Base-by-base conservation (phyloP, 2,888 invertebrate species). In the Phorcus lineatus region DNA sequence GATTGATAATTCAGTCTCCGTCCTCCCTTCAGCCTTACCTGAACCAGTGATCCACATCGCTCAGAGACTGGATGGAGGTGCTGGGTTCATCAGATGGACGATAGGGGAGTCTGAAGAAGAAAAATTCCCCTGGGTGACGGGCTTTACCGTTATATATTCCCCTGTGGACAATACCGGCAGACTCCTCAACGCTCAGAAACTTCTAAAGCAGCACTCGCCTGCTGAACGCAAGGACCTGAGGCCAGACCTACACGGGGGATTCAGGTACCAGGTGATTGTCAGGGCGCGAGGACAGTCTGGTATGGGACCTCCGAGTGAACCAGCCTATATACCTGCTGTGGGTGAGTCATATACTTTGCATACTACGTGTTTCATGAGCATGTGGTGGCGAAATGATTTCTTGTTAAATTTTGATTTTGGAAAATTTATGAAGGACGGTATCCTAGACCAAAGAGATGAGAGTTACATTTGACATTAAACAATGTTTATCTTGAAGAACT, bases 291-390 rank as follows among this genome's bases (percentile, higher is more conserved):
- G 70, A 2, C 31, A 40, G 11, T 31, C 31, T 0, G 70, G 70
- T 13, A 19, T 19, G 7, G 70, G 70, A 4, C 70, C 70, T 0
- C n/a, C 40, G 9, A 70, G 40, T 70, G 70, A 70, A 19, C 70
- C 70, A n/a, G 70, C 70, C 11, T 70, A 36, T 40, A 70, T 70
- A 6, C 70, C 70, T 19, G 70, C 70, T 40, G 70, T 70, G 19
- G 70, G 70, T 70, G 11, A 17, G 70, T 57, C 4, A 2, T 57
- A 22, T 22, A 24, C 11, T 4, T 19, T n/a, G 13, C 13, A 47
- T 47, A 13, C 11, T 47, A 11, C 13, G 36, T 36, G 7, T 36
- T 2, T 4, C 2, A 36, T 36, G 36, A 7, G 36, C 2, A 36
- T 36, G 36, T n/a, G n/a, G n/a, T n/a, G 36, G 7, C 36, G 36